Conservation (phyloP, 2,113 vertebrate species). For the Fregata magnificens region DNA sequence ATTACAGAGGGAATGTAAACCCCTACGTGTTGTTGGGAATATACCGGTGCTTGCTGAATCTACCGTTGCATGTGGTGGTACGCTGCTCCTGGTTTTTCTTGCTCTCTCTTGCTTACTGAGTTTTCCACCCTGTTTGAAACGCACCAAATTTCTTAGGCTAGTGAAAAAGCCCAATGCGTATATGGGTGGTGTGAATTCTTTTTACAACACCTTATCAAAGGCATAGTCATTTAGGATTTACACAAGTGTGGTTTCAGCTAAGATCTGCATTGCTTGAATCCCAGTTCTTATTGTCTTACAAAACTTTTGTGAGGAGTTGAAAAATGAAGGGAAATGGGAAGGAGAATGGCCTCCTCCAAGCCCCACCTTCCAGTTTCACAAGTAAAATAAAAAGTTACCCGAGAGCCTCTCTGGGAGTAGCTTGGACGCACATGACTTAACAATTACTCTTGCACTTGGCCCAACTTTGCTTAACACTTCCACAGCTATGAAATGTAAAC, state of each 20-base stretch:
- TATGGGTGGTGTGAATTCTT: neutral
- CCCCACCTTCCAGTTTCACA: neutral
- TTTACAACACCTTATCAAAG: neutral
- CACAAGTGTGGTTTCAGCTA: neutral
- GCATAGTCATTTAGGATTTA: neutral
- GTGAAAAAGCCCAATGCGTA: fast-evolving
- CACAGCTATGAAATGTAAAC: neutral
- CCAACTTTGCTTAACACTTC: neutral
- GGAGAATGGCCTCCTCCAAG: neutral
- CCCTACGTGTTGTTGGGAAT: neutral
- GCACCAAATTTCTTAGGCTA: neutral
- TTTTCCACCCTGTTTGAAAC: neutral
- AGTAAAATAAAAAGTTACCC: neutral
- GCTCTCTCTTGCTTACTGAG: neutral
- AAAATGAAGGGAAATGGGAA: neutral
- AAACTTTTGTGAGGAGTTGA: neutral
- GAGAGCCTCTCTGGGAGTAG: neutral
- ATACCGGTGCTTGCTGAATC: neutral
- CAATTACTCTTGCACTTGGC: neutral
- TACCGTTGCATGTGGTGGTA: fast-evolving
- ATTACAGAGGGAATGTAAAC: neutral
- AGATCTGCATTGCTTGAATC: neutral
- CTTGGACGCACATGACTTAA: neutral
- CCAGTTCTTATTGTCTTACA: neutral
- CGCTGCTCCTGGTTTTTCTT: neutral